phyloP scores from a whole-genome alignment of 2,113 vertebrate genomes.

The Pogonocichla stellata region DNA sequence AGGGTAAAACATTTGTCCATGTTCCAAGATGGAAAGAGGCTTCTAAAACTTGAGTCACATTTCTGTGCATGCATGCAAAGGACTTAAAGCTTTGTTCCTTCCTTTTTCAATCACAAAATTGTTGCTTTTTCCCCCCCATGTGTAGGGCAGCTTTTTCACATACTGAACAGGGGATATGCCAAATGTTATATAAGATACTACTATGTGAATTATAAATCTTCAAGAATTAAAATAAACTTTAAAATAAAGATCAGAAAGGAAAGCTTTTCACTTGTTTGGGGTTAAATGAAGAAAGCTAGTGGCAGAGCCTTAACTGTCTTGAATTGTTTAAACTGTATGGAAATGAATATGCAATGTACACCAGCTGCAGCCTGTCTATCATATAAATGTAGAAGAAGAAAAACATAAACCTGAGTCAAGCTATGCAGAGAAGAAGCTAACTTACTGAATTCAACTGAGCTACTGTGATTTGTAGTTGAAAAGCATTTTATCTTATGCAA shows the following conservation, averaged over 20 bases:
- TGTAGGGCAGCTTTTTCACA: not conserved
- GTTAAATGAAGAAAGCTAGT: not conserved
- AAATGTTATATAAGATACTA: not conserved
- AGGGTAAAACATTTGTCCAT: fast-evolving
- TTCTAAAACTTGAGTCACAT: not conserved
- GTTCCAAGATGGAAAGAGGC: not conserved
- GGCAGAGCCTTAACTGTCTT: not conserved
- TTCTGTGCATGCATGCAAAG: not conserved
- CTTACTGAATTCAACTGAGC: not conserved
- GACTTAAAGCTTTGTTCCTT: not conserved
- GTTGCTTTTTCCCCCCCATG: not conserved
- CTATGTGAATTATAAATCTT: not conserved
- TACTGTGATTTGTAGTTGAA: not conserved
- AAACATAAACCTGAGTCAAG: not conserved
- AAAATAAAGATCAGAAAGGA: not conserved
- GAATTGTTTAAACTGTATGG: not conserved
- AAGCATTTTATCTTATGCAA: not conserved
- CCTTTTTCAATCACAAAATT: not conserved
- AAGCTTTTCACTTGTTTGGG: not conserved
- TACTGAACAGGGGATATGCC: not conserved
- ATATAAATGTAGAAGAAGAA: not conserved
- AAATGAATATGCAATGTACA: not conserved
- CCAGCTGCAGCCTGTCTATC: not conserved
- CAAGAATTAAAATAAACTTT: not conserved
- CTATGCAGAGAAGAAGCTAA: not conserved